Percentiles rank a stretch among this genome's conserved stretches.
These are phyloP conservation scores for Norana najaformis DNA, from an alignment of 2,888 invertebrate genomes.

Conservation along the genomic window DNA sequence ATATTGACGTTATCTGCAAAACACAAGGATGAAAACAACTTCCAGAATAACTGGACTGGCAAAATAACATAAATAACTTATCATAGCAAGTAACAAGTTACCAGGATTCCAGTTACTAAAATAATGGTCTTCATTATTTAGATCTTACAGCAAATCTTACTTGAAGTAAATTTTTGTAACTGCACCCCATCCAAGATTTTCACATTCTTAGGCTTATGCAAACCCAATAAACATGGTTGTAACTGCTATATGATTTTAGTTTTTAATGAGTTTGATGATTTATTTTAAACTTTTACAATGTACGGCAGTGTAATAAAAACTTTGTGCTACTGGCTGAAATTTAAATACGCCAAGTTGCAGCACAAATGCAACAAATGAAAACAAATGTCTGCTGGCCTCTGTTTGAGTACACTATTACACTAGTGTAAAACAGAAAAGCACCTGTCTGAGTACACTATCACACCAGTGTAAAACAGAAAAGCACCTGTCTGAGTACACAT, in stretches of 20 bases:
- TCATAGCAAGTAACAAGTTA: neutral
- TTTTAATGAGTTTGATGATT: too few species aligned
- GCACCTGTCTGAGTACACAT: too few species aligned
- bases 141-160: neutral
- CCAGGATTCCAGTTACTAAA: neutral
- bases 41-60: neutral
- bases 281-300: neutral
- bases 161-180: neutral
- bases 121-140: neutral
- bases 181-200: too few species aligned
- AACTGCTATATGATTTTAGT: too few species aligned
- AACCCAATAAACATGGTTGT: too few species aligned
- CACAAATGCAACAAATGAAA: neutral
- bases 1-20: conserved; percentile 90
- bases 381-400: neutral
- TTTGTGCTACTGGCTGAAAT: neutral
- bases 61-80: neutral
- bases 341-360: neutral
- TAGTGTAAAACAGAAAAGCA: conserved; percentile 51
- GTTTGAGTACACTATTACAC: neutral
- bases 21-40: conserved; percentile 1
- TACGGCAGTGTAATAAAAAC: neutral
- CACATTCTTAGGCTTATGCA: too few species aligned
- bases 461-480: neutral
- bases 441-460: too few species aligned